Percentiles rank a stretch among this genome's conserved stretches.
These are phyloP conservation scores for Zosterops hypoxanthus DNA, from an alignment of 2,113 vertebrate species.

Conservation along the genomic window DNA sequence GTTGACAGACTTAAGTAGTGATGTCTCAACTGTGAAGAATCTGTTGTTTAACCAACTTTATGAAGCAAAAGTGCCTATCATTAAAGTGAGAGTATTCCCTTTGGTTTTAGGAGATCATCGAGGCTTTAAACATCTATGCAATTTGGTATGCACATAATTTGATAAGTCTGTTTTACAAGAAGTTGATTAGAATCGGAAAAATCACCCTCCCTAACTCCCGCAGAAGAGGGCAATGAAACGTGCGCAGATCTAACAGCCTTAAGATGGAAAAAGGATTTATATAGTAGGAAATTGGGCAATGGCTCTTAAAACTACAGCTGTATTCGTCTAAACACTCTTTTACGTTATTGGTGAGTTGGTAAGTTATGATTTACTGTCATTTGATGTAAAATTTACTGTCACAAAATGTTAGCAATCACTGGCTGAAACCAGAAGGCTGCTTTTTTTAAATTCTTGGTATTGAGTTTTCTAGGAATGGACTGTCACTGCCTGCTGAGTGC, in stretches of 20 bases:
- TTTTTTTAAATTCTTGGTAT: neutral
- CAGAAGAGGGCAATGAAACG: neutral
- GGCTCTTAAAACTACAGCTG: neutral
- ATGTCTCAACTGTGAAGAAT: constrained; percentile 67
- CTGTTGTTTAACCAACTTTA: constrained; percentile 59
- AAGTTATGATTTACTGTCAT: constrained; percentile 7
- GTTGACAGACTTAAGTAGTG: constrained; percentile 60
- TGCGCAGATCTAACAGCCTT: constrained; percentile 27
- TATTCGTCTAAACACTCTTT: neutral
- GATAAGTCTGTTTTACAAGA: neutral
- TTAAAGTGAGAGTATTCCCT: constrained; percentile 8
- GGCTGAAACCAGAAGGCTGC: neutral
- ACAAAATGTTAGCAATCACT: neutral
- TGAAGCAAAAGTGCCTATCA: constrained; percentile 44
- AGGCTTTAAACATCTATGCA: constrained; percentile 22
- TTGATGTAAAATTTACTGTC: constrained; percentile 14
- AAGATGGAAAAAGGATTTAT: constrained; percentile 10
- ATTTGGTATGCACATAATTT: neutral
- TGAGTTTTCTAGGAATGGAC: neutral
- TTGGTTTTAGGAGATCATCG: neutral
- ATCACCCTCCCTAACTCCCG: neutral
- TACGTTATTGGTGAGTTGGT: neutral
- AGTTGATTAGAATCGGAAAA: neutral
- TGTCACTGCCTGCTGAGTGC: neutral
- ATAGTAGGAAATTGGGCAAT: neutral